phyloP scores from a whole-genome alignment of 2,888 invertebrate species.

The Anodontia alba region DNA sequence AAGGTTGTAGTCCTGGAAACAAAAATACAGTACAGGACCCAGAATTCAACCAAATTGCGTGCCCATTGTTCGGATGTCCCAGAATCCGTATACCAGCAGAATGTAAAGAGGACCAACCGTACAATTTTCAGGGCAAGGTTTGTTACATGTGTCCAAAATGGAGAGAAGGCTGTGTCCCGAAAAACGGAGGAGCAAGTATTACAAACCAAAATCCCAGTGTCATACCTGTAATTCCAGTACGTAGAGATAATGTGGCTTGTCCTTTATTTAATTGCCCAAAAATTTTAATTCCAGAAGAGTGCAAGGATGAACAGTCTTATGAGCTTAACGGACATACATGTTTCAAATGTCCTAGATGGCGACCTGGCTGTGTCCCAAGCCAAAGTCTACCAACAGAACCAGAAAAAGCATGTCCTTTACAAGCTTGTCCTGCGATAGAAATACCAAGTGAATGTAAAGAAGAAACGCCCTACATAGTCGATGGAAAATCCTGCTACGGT shows the following conservation, averaged over 20 bases:
- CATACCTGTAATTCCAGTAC: neutral
- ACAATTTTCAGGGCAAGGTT: conserved; percentile 33
- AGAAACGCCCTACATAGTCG: conserved; percentile 40
- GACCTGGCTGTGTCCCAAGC: conserved; percentile 22
- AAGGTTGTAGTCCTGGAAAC: conserved; percentile 26
- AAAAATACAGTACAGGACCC: neutral
- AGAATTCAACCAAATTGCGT: conserved; percentile 25
- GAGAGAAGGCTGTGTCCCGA: conserved; percentile 47
- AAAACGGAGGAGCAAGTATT: neutral
- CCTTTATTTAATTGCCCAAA: conserved; percentile 19
- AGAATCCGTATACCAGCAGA: conserved; percentile 43
- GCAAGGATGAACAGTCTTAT: conserved; percentile 30
- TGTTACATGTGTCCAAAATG: conserved; percentile 52
- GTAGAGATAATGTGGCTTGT: neutral
- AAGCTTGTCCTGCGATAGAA: neutral
- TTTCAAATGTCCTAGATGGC: conserved; percentile 36
- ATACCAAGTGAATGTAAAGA: conserved; percentile 49
- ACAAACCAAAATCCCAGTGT: neutral
- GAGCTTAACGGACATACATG: conserved; percentile 39
- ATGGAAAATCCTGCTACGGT: conserved; percentile 45
- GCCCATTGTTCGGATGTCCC: conserved; percentile 48
- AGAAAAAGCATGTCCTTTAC: neutral
- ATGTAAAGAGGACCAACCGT: conserved; percentile 38
- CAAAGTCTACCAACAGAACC: neutral
- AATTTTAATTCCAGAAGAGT: conserved; percentile 33